Base-by-base conservation (phyloP, 1,140 invertebrate genomes). In the Carcinoscorpius rotundicauda region DNA sequence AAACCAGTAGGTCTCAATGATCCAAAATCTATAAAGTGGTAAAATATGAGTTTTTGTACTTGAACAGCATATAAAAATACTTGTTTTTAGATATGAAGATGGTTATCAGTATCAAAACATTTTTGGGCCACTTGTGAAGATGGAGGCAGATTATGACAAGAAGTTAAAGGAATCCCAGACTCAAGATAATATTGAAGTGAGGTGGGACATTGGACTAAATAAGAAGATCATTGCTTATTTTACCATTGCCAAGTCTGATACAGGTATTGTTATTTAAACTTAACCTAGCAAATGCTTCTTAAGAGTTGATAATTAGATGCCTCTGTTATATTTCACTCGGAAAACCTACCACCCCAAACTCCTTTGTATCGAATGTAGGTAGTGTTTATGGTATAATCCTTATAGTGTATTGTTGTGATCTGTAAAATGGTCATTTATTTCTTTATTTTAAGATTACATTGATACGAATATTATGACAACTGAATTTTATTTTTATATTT, bases 101-200 rank as follows among this genome's bases (percentile, higher is more conserved):
- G 96, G 95, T 5, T 98, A 97, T 76, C 95, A 99, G 75, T 99
- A 99, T 76, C 93, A 97, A 76, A 97, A 97, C 74, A 96, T 98
- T 57, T 99, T 99, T 82, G 93, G 92, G 0, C 96, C 97, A 0
- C 77, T 99, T 4, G 93, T 99, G 0, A 95, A 97, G 75, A 78
- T 98, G 53, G 97, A 99, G 80, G 96, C 97, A 0, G 96, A 99
- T 73, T 99, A 99, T 77, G 97, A 99, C 77, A 96, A 96, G 74
- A 87, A 94, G 64, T 77, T 98, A 52, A 99, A 99, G 76, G 97
- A 99, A 77, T 95, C 93, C 0, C 95, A 98, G 75, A 99, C 94
- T 0, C 95, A 98, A 76, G 95, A 98, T 73, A 97, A 97, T 70
- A 96, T 99, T 71, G 91, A 97, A 75, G 95, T 99, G 0, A 85